These are phyloP conservation scores for Rhadina sibilatrix DNA, from an alignment of 2,113 vertebrate species.

Conservation along the genomic window DNA sequence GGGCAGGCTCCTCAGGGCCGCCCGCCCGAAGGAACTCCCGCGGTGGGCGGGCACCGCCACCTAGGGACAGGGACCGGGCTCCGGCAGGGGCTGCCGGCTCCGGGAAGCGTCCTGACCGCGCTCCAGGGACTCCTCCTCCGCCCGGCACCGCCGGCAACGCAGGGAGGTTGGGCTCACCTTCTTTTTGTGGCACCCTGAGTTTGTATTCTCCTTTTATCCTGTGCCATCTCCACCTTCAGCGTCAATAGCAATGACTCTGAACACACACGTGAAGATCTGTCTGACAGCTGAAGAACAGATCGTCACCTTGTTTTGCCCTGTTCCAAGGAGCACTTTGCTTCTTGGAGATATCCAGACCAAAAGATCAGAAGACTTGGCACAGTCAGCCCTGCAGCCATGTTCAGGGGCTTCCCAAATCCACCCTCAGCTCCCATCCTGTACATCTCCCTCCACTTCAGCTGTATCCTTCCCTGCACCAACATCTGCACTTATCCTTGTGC, in stretches of 20 bases:
- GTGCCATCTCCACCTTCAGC: background rate
- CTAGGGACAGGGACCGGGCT: background rate
- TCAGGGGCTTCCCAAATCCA: background rate
- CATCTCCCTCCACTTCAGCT: background rate
- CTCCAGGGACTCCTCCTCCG: fast-evolving
- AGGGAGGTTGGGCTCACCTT: background rate
- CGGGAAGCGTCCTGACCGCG: background rate
- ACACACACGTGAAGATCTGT: background rate
- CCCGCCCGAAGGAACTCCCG: background rate
- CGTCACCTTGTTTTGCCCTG: fast-evolving
- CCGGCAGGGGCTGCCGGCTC: background rate
- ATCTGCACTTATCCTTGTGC: background rate
- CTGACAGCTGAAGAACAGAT: background rate
- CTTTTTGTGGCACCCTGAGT: background rate
- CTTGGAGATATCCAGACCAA: background rate
- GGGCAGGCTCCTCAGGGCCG: background rate
- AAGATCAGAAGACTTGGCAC: background rate
- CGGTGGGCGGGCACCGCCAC: background rate
- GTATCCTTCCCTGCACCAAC: background rate
- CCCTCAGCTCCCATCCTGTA: background rate
- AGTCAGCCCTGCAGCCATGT: background rate
- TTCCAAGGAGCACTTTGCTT: background rate
- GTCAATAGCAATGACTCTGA: background rate
- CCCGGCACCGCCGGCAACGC: background rate
- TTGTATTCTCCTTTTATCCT: background rate